These are phyloP conservation scores for Clanis bilineata DNA, from an alignment of 2,888 invertebrate species.

Conservation along the genomic window DNA sequence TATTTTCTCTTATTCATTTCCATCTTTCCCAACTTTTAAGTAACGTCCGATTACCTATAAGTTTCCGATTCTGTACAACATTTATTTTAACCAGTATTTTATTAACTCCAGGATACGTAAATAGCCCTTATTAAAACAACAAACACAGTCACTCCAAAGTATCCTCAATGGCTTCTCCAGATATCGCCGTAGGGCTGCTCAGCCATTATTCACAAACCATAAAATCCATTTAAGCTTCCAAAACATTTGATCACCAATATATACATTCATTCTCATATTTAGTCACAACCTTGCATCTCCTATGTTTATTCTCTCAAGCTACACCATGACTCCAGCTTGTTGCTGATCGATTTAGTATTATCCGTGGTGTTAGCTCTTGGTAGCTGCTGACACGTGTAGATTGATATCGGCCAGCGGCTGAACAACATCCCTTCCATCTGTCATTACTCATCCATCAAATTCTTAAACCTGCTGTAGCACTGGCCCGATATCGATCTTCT, in stretches of 20 bases:
- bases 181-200: background rate
- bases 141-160: background rate
- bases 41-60: background rate
- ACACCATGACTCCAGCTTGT: background rate
- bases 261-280: background rate
- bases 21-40: background rate
- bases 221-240: background rate
- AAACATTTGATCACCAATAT: background rate
- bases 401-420: background rate
- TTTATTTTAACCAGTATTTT: background rate
- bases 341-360: background rate
- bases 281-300: background rate
- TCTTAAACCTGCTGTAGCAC: background rate
- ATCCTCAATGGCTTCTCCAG: background rate
- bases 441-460: background rate
- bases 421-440: background rate
- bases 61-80: no score
- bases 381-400: background rate
- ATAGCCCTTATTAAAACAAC: background rate
- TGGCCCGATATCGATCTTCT: background rate
- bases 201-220: background rate
- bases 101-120: background rate
- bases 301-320: background rate
- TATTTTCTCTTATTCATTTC: background rate
- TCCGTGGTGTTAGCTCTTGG: background rate